These are phyloP conservation scores for Glyphotaelius pellucidus DNA, from an alignment of 2,888 invertebrate species.

Conservation along the genomic window DNA sequence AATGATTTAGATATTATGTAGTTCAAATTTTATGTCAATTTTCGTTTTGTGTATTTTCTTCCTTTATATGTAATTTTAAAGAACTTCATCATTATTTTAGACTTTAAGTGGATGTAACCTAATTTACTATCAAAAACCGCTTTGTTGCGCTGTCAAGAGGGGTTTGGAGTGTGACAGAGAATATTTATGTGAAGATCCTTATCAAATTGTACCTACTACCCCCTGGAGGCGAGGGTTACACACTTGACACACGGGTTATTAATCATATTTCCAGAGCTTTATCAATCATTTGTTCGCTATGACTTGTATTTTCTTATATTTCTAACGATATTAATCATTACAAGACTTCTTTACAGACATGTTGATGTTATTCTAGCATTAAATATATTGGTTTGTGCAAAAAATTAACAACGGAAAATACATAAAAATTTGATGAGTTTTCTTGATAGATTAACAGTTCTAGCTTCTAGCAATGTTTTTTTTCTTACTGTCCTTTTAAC, in stretches of 20 bases:
- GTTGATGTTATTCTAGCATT: background rate
- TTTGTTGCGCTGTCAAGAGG: background rate
- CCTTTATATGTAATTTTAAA: background rate
- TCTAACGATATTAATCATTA: background rate
- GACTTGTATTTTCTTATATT: background rate
- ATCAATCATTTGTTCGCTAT: background rate
- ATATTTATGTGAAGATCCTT: conserved; percentile 10
- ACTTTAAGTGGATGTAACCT: background rate
- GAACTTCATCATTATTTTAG: background rate
- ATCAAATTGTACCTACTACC: background rate
- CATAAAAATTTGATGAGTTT: background rate
- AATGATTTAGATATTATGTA: background rate
- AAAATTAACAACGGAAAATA: background rate
- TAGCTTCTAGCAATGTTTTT: too few species aligned
- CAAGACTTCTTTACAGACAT: background rate
- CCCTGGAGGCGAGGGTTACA: background rate
- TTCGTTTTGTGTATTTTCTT: background rate
- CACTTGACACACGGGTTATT: background rate
- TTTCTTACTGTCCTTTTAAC: too few species aligned
- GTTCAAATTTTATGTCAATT: background rate
- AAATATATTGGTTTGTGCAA: background rate
- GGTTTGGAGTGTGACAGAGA: background rate
- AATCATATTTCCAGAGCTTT: background rate
- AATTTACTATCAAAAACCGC: conserved; percentile 14
- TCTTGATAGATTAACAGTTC: too few species aligned